These are phyloP conservation scores for Neoascia interrupta DNA, from an alignment of 2,888 invertebrate genomes.

Conservation along the genomic window DNA sequence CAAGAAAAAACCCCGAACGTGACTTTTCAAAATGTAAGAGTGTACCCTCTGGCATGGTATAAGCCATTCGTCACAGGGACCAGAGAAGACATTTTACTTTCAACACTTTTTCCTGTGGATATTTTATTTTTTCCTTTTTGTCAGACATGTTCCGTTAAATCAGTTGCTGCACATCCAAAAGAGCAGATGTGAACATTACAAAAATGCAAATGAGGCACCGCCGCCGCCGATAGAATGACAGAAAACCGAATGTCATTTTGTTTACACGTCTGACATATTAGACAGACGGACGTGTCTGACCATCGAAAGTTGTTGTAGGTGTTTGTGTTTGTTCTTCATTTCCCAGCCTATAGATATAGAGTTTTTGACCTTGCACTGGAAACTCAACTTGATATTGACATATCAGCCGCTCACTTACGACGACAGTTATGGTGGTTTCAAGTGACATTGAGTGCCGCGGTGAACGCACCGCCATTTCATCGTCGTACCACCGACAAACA, in stretches of 20 bases:
- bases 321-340: background rate
- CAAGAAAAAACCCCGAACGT: constrained; percentile 37
- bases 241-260: constrained; percentile 36
- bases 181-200: constrained; percentile 21
- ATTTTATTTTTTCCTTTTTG: constrained; percentile 9
- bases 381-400: constrained; percentile 46
- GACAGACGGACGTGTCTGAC: constrained; percentile 55
- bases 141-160: constrained; percentile 20
- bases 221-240: constrained; percentile 2
- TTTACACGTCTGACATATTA: constrained; percentile 35
- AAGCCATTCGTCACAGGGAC: constrained; percentile 7
- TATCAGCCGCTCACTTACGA: no score
- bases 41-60: background rate
- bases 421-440: constrained; percentile 36
- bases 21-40: constrained; percentile 45
- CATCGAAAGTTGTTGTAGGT: constrained; percentile 23
- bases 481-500: constrained; percentile 12
- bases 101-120: constrained; percentile 4
- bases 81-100: background rate
- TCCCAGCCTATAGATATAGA: constrained; percentile 11
- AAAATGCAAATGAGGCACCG: constrained; percentile 36
- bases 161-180: constrained; percentile 3
- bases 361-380: constrained; percentile 58
- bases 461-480: constrained; percentile 23
- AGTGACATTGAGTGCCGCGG: constrained; percentile 46